These are phyloP conservation scores for Eurytoma californica DNA, from an alignment of 2,888 invertebrate genomes.

Conservation along the genomic window DNA sequence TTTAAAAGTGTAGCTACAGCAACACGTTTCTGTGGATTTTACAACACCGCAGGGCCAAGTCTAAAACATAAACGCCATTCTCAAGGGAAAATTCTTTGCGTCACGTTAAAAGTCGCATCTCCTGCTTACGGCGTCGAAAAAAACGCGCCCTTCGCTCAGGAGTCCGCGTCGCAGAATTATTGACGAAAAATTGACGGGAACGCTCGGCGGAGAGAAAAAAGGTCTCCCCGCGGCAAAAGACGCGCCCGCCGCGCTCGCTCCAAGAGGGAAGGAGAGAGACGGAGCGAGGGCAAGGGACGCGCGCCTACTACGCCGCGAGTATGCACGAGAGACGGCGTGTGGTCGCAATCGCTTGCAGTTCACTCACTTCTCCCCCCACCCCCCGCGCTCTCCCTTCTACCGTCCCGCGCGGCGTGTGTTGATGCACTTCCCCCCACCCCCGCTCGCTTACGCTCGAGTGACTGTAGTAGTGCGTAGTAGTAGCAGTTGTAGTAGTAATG, in stretches of 20 bases:
- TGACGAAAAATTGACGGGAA: background rate
- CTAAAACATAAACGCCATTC: no score
- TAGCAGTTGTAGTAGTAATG: conserved; percentile 29
- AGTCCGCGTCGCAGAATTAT: background rate
- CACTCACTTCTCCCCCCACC: conserved; percentile 58
- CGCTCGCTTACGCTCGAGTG: conserved; percentile 29
- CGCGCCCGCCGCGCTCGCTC: background rate
- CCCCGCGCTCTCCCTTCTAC: background rate
- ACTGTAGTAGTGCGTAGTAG: conserved; percentile 44
- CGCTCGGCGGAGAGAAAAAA: background rate
- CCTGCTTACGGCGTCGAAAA: background rate
- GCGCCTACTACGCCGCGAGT: conserved; percentile 43
- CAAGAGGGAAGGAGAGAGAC: background rate
- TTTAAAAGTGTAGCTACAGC: no score
- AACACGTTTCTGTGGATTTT: no score
- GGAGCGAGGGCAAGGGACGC: conserved; percentile 35
- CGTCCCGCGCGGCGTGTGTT: conserved; percentile 17
- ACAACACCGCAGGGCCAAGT: no score
- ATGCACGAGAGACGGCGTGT: conserved; percentile 61
- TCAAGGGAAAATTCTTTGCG: no score
- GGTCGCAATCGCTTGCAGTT: conserved; percentile 59
- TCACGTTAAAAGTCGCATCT: no score
- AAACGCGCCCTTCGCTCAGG: background rate
- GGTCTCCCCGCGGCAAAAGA: conserved; percentile 5
- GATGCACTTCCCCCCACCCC: conserved; percentile 23